These are phyloP conservation scores for Drosophila oshimai DNA, from an alignment of 1,140 invertebrate genomes.

Conservation along the genomic window DNA sequence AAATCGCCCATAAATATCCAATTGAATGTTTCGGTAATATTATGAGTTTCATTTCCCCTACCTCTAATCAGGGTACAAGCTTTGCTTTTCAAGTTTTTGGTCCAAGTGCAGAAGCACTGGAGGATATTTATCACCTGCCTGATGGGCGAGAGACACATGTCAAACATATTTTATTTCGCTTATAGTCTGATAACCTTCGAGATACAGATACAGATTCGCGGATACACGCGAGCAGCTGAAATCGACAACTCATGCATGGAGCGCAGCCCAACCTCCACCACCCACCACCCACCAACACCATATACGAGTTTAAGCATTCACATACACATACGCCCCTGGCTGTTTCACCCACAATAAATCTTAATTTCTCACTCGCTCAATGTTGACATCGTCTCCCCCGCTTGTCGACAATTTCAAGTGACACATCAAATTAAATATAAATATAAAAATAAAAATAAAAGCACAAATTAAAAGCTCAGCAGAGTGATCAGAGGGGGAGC, in stretches of 20 bases:
- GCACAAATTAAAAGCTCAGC: slow-evolving; percentile 21
- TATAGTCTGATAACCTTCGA: slow-evolving; percentile 28
- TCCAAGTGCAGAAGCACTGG: slow-evolving; percentile 45
- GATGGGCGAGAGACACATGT: slow-evolving; percentile 22
- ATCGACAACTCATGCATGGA: too few species aligned
- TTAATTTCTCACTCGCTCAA: slow-evolving; percentile 47
- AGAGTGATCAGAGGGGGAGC: neutral
- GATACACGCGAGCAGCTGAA: slow-evolving; percentile 4
- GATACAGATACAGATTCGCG: neutral
- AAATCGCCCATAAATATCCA: slow-evolving; percentile 5
- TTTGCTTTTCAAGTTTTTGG: slow-evolving; percentile 54
- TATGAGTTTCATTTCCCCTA: neutral
- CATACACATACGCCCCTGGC: slow-evolving; percentile 8
- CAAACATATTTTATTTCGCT: slow-evolving; percentile 35
- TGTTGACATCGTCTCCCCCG: slow-evolving; percentile 18
- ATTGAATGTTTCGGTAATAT: slow-evolving; percentile 9
- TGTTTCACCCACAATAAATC: slow-evolving; percentile 70
- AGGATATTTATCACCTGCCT: neutral
- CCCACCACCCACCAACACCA: neutral
- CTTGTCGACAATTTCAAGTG: slow-evolving; percentile 60
- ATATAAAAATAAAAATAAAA: slow-evolving; percentile 68
- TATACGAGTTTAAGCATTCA: too few species aligned
- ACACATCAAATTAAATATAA: slow-evolving; percentile 77
- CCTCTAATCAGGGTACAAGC: too few species aligned
- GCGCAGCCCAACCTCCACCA: neutral